Evolutionary conservation across 2,113 vertebrate genomes (phyloP).

Genomic region (Cygnus buccinator): DNA sequence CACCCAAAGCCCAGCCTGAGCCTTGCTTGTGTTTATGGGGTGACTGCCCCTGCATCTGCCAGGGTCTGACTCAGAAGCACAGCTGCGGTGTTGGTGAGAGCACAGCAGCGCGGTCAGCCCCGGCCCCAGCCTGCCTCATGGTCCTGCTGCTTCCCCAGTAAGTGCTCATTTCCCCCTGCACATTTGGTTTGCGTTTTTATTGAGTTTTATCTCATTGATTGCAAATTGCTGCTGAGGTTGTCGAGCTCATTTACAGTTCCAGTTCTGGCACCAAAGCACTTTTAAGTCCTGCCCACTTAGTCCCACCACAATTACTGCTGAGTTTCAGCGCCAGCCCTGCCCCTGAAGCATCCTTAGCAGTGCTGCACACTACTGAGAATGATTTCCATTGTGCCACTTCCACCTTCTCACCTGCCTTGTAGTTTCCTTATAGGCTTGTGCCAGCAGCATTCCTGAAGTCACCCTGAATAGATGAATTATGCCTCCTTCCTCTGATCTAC

Average conservation of each 20-base stretch:
- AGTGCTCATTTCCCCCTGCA: not conserved
- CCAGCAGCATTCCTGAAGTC: not conserved
- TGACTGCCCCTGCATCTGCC: not conserved
- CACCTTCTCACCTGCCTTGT: not conserved
- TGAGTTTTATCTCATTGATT: not conserved
- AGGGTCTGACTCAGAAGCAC: not conserved
- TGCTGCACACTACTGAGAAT: not conserved
- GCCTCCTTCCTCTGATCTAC: not conserved
- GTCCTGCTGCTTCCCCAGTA: not conserved
- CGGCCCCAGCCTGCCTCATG: not conserved
- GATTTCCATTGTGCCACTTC: not conserved
- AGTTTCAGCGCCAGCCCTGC: not conserved
- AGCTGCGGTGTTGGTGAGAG: not conserved
- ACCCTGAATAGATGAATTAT: not conserved
- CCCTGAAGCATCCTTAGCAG: not conserved
- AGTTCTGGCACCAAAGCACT: not conserved
- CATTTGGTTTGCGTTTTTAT: not conserved
- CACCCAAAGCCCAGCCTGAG: not conserved
- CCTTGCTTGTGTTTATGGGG: rapidly evolving
- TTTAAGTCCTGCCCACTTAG: not conserved
- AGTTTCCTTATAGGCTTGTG: not conserved
- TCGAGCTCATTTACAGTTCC: not conserved
- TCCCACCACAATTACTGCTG: not conserved
- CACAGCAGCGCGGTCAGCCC: rapidly evolving
- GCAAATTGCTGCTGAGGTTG: not conserved